These are phyloP conservation scores for Petrocephalus schoutedeni DNA, from an alignment of 2,797 vertebrate species.

Conservation along the genomic window DNA sequence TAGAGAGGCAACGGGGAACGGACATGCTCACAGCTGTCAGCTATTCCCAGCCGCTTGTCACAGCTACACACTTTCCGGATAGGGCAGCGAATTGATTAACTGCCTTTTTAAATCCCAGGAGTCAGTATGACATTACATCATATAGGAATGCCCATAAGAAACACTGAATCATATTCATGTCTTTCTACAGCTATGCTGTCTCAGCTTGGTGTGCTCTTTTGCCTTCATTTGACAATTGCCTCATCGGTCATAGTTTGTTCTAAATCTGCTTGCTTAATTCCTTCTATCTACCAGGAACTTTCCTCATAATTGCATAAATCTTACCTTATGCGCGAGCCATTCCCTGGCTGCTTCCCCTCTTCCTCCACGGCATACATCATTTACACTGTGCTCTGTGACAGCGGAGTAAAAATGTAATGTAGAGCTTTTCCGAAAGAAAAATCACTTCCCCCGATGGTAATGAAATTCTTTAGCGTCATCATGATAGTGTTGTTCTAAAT, in stretches of 20 bases:
- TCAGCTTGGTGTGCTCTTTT: neutral
- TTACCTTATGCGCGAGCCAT: neutral
- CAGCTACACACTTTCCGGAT: neutral
- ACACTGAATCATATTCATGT: neutral
- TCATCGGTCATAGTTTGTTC: neutral
- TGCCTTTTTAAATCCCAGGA: neutral
- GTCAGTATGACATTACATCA: neutral
- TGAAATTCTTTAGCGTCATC: neutral
- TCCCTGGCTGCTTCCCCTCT: neutral
- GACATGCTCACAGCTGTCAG: neutral
- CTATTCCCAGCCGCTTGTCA: neutral
- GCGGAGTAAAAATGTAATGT: neutral
- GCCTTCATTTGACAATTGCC: neutral
- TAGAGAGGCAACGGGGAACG: neutral
- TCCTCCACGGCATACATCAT: neutral
- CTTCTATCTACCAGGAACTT: neutral
- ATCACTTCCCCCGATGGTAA: neutral
- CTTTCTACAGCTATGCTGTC: neutral
- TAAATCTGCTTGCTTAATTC: neutral
- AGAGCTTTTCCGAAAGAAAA: neutral
- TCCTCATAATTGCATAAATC: neutral
- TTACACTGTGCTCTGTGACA: neutral
- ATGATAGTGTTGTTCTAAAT: neutral
- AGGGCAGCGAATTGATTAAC: neutral
- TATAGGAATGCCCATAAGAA: neutral